Evolutionary conservation across 2,888 invertebrate genomes (phyloP).

Genomic region (Drosophila pseudotalamancana): DNA sequence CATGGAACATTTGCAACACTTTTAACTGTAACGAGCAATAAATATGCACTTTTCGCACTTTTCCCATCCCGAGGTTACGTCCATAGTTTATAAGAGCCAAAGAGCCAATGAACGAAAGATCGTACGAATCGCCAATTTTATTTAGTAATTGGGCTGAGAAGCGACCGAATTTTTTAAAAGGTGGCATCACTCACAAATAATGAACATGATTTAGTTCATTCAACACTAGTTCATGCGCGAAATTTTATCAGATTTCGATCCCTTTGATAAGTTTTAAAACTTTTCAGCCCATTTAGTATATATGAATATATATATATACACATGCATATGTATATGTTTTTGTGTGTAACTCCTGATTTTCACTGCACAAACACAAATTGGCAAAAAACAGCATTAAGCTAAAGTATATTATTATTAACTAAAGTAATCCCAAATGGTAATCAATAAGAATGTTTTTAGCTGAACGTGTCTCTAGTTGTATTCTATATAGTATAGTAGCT

Average conservation of each 20-base stretch:
- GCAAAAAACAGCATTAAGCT: slow-evolving; percentile 32
- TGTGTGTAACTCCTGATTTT: slow-evolving; percentile 25
- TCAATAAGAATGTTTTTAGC: slow-evolving; percentile 74
- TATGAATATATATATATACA: not conserved
- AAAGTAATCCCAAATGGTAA: slow-evolving; percentile 48
- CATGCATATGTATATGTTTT: slow-evolving; percentile 6
- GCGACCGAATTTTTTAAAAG: no score
- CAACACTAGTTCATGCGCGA: no score
- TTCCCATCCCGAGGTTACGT: slow-evolving; percentile 85
- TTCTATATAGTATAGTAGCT: slow-evolving; percentile 68
- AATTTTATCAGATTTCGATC: no score
- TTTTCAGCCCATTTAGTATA: slow-evolving; percentile 6
- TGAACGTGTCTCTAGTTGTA: slow-evolving; percentile 72
- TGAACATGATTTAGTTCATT: not conserved
- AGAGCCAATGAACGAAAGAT: slow-evolving; percentile 61
- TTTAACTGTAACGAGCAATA: slow-evolving; percentile 53
- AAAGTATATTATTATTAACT: slow-evolving; percentile 40
- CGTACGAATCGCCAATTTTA: slow-evolving; percentile 36
- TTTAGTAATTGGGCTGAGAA: slow-evolving; percentile 4
- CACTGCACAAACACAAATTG: slow-evolving; percentile 47
- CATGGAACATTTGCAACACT: slow-evolving; percentile 14
- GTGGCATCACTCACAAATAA: no score
- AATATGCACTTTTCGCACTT: slow-evolving; percentile 84
- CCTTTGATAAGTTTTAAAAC: no score
- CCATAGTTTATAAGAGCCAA: slow-evolving; percentile 84